Evolutionary conservation across 2,113 vertebrate genomes (phyloP).

Genomic region (Camelus bactrianus): DNA sequence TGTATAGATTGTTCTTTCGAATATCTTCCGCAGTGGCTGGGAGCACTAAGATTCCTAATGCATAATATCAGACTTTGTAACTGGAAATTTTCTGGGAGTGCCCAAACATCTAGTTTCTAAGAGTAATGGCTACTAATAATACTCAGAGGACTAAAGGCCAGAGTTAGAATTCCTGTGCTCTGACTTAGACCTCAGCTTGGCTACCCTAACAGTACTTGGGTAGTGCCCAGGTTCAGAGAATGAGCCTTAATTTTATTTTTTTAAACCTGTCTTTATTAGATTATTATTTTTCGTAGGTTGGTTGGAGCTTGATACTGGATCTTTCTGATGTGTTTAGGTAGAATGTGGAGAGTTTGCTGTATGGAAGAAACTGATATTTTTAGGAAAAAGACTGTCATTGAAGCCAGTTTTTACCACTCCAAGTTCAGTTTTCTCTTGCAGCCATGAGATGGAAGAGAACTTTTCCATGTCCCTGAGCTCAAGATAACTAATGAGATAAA

Average conservation of each 20-base stretch:
- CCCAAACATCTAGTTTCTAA: background rate
- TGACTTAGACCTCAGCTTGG: background rate
- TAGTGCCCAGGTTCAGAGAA: slow-evolving; percentile 10
- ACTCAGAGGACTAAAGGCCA: background rate
- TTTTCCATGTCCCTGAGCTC: background rate
- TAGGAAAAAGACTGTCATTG: background rate
- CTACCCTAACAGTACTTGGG: background rate
- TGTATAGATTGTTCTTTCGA: slow-evolving; percentile 73
- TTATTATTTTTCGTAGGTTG: slow-evolving; percentile 11
- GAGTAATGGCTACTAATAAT: background rate
- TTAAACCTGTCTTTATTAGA: background rate
- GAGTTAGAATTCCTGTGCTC: background rate
- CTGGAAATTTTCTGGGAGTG: slow-evolving; percentile 54
- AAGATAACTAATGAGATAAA: background rate
- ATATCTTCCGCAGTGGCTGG: slow-evolving; percentile 35
- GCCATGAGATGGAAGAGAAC: background rate
- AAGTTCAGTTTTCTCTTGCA: slow-evolving; percentile 33
- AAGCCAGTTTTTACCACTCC: slow-evolving; percentile 21
- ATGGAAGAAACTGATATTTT: slow-evolving; percentile 18
- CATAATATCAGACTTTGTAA: slow-evolving; percentile 10
- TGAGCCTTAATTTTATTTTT: background rate
- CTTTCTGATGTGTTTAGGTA: background rate
- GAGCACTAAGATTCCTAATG: slow-evolving; percentile 58
- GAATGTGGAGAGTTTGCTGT: background rate
- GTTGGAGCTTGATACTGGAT: background rate